Conservation (phyloP, 2,113 vertebrate genomes). For the Euleptes europaea region DNA sequence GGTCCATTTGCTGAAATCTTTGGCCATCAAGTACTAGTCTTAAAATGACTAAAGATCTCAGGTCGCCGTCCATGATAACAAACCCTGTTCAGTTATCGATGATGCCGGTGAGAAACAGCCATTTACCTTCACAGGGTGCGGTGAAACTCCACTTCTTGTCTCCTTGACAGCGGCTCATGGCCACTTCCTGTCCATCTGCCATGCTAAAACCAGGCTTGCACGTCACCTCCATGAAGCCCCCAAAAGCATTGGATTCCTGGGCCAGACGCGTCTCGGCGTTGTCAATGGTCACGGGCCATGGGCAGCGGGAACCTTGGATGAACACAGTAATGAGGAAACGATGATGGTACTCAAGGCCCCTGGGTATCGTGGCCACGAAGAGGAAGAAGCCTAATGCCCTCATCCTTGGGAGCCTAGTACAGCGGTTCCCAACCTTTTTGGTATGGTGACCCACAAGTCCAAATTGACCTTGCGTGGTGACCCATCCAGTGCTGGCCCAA, state of each 20-base stretch:
- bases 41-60: not conserved
- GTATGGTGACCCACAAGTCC: no score
- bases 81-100: not conserved
- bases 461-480: no score
- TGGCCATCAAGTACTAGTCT: not conserved
- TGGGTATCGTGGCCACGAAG: no score
- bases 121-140: conserved; percentile 77
- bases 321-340: not conserved
- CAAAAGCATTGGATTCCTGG: conserved; percentile 32
- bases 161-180: conserved; percentile 81
- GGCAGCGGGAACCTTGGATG: conserved; percentile 77
- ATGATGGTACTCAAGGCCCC: not conserved
- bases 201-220: conserved; percentile 76
- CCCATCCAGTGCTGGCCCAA: no score
- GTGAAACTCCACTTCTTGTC: conserved; percentile 83
- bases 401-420: no score
- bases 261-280: conserved; percentile 27
- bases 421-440: no score
- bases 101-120: not conserved
- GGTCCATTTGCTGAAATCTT: not conserved
- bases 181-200: conserved; percentile 67
- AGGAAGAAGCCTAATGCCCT: not conserved
- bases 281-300: conserved; percentile 73
- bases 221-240: conserved; percentile 70
- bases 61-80: not conserved